Base-by-base conservation (phyloP, 2,113 vertebrate species). In the Corvus moneduloides region DNA sequence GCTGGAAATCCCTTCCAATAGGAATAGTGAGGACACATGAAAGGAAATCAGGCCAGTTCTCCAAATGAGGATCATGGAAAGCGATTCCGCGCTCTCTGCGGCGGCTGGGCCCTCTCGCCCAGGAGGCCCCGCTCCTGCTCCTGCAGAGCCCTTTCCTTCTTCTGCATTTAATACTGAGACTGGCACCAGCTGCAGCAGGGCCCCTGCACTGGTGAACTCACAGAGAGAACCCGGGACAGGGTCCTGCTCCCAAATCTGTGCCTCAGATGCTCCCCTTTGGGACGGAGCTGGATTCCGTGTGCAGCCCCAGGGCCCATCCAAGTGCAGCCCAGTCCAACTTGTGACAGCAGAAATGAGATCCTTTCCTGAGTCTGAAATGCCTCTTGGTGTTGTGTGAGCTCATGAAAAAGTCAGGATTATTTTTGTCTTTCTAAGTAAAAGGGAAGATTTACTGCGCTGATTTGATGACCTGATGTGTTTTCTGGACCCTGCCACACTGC, bases 361-460 rank as follows among this genome's bases (percentile, higher is more conserved):
- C 90, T 97, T 95, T 86, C 94, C 96, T 89, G 77, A 93, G 75
- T 24, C 92, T 94, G 77, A 96, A 96, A 92, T 52, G 95, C 37
- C 93, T 94, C 88, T 37, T 80, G 58, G 76, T 86, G 85, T 15
- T 93, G 90, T 77, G 79, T 78, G 93, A 96, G 84, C 92, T 96
- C 96, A 93, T 96, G 61, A 94, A 91, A 94, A 91, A 94, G 93
- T 71, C 92, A 75, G 63, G 78, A 80, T 94, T 96, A 96, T 97
- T 96, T 97, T 96, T 96, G 93, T 96, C 94, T 96, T 97, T 96
- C 96, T 96, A 95, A 96, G 94, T 96, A 96, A 95, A 84, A 84
- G 87, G 48, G 88, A 97, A 96, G 93, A 97, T 97, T 96, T 96
- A 94, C 92, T 94, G 94, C 39, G 77, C 76, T 96, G 95, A 88